Base-by-base conservation (phyloP, 64 coral and sea anemone species). In the Pocillopora verrucosa region DNA sequence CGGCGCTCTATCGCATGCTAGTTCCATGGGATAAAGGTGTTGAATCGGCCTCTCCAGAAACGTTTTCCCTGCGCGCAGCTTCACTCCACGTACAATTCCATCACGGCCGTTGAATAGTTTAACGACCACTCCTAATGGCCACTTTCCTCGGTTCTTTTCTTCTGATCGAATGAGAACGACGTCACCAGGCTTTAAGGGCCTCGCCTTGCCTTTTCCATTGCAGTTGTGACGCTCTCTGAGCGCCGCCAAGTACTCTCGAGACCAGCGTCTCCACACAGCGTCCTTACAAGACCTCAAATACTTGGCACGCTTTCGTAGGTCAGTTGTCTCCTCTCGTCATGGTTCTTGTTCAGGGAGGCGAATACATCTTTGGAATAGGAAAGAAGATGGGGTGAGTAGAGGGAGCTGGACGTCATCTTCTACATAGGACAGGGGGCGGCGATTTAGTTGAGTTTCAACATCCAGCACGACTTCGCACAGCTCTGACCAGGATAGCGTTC, bases 341-440 rank as follows among this genome's bases (percentile, higher is more conserved):
- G 88, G 73, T 24, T 94, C 74, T 19, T 82, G 60, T 61, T 94
- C 87, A 1, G 92, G 92, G 13, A 94, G 78, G 86, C 79, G 67
- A 30, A 59, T 93, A 72, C 67, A 17, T 12, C 80, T 61, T 5
- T 80, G 86, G 72, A 93, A 93, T 25, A 93, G 77, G 41, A 85
- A 69, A 15, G 78, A 93, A 13, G 67, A 36, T 67, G 80, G 92
- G 0, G 72, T 93, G 13, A 93, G 76, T 10, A 74, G 36, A 6
- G 79, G 92, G 0, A 89, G 59, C 61, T 89, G 79, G 34, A 76
- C 45, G 61, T 93, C 87, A 16, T 93, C 80, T 73, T 93, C 87
- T 9, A 89, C 57, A 45, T 93, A 89, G 2, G 69, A 65, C 92
- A 89, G n/a, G 0, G 87, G 81, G 20, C n/a, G n/a, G n/a, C n/a